phyloP scores from a whole-genome alignment of 2,888 invertebrate species.

The Phortica okadai region DNA sequence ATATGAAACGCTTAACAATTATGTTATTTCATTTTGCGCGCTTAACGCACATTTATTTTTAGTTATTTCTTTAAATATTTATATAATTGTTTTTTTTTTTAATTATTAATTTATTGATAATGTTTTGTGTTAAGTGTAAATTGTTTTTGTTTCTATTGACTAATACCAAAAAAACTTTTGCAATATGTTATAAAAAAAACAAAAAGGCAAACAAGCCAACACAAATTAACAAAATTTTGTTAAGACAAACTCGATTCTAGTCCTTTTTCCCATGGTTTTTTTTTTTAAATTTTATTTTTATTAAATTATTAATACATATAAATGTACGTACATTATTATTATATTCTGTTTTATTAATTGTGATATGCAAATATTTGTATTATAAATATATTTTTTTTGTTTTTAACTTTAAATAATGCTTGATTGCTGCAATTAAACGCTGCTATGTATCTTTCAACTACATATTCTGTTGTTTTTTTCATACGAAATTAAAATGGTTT shows the following conservation, averaged over 20 bases:
- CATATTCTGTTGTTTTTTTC: too few species aligned
- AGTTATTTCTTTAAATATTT: conserved; percentile 4
- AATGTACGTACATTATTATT: neutral
- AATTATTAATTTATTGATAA: too few species aligned
- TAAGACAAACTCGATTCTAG: conserved; percentile 25
- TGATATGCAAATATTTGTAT: conserved; percentile 26
- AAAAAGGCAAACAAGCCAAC: conserved; percentile 6
- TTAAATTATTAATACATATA: conserved; percentile 7
- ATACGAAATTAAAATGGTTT: too few species aligned
- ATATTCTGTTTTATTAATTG: conserved; percentile 1
- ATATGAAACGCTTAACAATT: neutral
- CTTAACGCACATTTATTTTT: conserved; percentile 25
- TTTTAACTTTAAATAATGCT: neutral
- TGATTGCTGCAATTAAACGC: too few species aligned
- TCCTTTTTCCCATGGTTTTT: conserved; percentile 16
- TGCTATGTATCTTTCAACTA: too few species aligned
- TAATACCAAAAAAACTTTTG: conserved; percentile 24
- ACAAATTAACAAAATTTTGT: conserved; percentile 23
- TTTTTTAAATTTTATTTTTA: neutral
- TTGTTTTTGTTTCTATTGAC: neutral
- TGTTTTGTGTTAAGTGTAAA: too few species aligned
- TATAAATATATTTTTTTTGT: conserved; percentile 13
- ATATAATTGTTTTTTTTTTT: neutral
- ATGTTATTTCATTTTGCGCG: too few species aligned
- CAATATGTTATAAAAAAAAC: conserved; percentile 1